Evolutionary conservation across 2,113 vertebrate species (phyloP).

Genomic region (Melanocharis versteri): DNA sequence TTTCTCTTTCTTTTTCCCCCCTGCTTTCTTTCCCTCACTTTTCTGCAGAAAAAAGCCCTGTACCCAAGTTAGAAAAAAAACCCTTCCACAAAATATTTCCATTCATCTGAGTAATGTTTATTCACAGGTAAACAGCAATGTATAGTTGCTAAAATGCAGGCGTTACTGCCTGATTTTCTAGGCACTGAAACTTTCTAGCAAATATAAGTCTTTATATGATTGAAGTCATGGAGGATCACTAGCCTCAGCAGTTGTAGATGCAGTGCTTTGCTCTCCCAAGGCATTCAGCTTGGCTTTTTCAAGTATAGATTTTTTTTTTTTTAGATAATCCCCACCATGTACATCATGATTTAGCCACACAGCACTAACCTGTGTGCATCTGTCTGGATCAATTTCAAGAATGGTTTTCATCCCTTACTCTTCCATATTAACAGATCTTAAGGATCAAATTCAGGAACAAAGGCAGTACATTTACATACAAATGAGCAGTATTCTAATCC

Average conservation of each 20-base stretch:
- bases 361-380: background rate
- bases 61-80: background rate
- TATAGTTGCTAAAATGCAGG: background rate
- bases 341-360: background rate
- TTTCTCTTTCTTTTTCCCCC: accelerated
- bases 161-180: background rate
- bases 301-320: background rate
- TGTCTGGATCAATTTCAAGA: background rate
- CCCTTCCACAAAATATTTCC: background rate
- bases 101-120: background rate
- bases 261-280: background rate
- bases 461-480: conserved; percentile 8
- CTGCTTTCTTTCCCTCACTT: background rate
- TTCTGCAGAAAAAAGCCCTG: background rate
- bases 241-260: background rate
- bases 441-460: conserved; percentile 16
- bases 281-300: background rate
- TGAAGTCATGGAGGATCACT: background rate
- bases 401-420: background rate
- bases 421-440: background rate
- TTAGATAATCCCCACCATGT: background rate
- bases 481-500: conserved; percentile 24
- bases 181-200: background rate
- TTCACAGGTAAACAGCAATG: background rate
- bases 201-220: background rate